Base-by-base conservation (phyloP, 2,888 invertebrate species). In the Lithophane ornitopus region DNA sequence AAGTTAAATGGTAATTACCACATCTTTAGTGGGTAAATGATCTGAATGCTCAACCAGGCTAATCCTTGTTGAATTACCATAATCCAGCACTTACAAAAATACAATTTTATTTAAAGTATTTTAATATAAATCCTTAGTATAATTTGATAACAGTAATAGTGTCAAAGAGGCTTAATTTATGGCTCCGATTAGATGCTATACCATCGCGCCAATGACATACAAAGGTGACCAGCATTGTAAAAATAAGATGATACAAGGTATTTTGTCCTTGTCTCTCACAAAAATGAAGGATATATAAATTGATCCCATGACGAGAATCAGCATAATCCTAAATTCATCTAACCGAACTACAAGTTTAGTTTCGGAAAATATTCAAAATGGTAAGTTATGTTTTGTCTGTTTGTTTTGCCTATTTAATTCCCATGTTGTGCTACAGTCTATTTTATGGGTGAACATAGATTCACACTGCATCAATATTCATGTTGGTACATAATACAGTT, bases 221-320 rank as follows among this genome's bases (percentile, higher is more conserved):
- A 77, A 65, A 85, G 85, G 85, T 83, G 84, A 85, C 63, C 78
- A 70, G 74, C 73, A 63, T 9, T 39, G 11, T 70, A 67, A 85
- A 46, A 77, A 78, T 54, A 74, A 76, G 49, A 85, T 34, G 39
- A 65, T 12, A 11, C 26, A 56, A 72, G 44, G n/a, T 66, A 16
- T 61, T 59, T 34, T 70, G 71, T 81, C 76, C 74, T 77, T 81
- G 68, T 84, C 63, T 54, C 46, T 63, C 68, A 46, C 22, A 19
- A 76, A 74, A 58, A 66, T 69, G 4, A 41, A 65, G 62, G 62
- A 76, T 85, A 85, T 85, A 85, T 85, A 81, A 28, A 73, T 66
- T 68, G 68, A 73, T 63, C 65, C 52, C 28, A 49, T 59, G 12
- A 34, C 19, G 67, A 39, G 44, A 56, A 74, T 12, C 74, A 73